A percentile compares a stretch with the other conserved stretches of the same genome.
Conservation (phyloP, 2,888 invertebrate genomes). For the Pammene aurita region DNA sequence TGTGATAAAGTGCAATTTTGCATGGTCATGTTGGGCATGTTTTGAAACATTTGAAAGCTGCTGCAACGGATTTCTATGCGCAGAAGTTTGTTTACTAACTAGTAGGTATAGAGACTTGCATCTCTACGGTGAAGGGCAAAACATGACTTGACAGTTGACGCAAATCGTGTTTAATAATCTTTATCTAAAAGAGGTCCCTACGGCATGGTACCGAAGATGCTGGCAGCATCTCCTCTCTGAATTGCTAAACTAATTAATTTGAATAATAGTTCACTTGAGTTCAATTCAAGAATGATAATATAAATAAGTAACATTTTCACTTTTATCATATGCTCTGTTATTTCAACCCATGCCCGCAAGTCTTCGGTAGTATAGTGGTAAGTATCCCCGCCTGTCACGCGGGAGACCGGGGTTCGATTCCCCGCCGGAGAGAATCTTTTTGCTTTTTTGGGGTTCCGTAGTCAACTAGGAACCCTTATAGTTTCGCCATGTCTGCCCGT, state of each 20-base stretch:
- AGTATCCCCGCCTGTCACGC: constrained; percentile 49
- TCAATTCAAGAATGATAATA: not conserved
- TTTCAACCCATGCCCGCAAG: not conserved
- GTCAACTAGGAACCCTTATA: no score
- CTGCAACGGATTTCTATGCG: constrained; percentile 8
- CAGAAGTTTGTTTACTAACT: constrained; percentile 9
- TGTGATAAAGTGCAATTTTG: constrained; percentile 2
- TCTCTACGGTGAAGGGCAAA: no score
- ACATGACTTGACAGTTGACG: no score
- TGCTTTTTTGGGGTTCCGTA: no score
- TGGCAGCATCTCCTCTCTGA: no score
- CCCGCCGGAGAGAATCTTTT: constrained; percentile 54
- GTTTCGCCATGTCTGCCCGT: no score
- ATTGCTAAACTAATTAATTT: no score
- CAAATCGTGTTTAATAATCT: no score
- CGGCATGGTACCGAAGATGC: no score
- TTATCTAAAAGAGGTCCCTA: no score
- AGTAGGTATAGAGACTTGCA: not conserved
- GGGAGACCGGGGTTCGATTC: constrained; percentile 61
- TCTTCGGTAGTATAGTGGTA: constrained; percentile 43
- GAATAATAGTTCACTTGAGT: no score
- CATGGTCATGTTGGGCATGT: not conserved
- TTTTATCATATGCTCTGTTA: not conserved
- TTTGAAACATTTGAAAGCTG: constrained; percentile 4
- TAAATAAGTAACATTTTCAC: not conserved